Evolutionary conservation across 2,797 vertebrate genomes (phyloP).

Genomic region (Salarias fasciatus): DNA sequence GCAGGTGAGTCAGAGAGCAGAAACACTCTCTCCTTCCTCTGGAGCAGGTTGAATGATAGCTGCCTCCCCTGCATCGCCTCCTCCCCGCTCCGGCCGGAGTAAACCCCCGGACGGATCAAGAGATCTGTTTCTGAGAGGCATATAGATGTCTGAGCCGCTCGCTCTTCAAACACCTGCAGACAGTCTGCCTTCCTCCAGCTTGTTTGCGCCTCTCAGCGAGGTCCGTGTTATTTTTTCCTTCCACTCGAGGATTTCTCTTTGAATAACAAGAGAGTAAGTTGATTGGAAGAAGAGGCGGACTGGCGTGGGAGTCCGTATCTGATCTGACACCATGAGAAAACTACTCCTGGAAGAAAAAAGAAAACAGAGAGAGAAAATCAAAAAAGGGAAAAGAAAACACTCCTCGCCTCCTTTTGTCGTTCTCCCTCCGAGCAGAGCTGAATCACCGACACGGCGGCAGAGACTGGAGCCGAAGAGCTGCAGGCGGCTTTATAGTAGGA

Average conservation of each 20-base stretch:
- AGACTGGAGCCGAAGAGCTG: slow-evolving; percentile 36
- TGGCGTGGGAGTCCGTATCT: slow-evolving; percentile 24
- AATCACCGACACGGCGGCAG: slow-evolving; percentile 2
- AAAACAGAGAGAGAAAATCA: slow-evolving; percentile 3
- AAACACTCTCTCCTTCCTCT: slow-evolving; percentile 1
- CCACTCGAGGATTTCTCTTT: slow-evolving; percentile 18
- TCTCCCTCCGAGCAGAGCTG: slow-evolving; percentile 16
- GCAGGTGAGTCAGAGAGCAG: neutral
- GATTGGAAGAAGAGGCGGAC: slow-evolving; percentile 8
- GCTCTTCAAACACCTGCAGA: too few relatives aligned
- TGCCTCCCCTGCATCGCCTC: neutral
- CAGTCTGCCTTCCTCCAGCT: too few relatives aligned
- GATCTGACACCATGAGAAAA: slow-evolving; percentile 27
- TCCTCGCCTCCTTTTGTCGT: slow-evolving; percentile 10
- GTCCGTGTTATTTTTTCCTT: neutral
- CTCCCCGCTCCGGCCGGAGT: slow-evolving; percentile 6
- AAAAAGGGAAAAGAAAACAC: slow-evolving; percentile 9
- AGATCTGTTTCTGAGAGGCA: slow-evolving; percentile 12
- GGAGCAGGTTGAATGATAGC: slow-evolving; percentile 13
- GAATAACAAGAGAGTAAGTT: slow-evolving; percentile 10
- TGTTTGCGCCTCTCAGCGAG: too few relatives aligned
- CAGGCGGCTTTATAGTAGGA: slow-evolving; percentile 62
- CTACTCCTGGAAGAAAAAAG: neutral
- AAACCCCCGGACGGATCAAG: slow-evolving; percentile 2
- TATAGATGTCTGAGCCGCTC: slow-evolving; percentile 8